Evolutionary conservation across 1,140 invertebrate genomes (phyloP).

Genomic region (Drosophila melanica): DNA sequence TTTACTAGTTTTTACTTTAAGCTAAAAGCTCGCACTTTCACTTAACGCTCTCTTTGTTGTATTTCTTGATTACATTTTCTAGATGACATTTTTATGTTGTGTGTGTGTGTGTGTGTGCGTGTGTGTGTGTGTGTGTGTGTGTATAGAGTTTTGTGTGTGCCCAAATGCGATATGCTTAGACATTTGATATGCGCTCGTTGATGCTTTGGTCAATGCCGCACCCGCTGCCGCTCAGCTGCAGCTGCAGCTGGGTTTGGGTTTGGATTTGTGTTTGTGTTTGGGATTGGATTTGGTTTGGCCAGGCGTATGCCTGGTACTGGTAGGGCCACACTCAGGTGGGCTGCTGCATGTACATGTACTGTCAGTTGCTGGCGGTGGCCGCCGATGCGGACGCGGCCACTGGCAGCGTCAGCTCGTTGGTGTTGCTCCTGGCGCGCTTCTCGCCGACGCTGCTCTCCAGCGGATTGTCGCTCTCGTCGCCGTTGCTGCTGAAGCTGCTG

Average conservation of each 20-base stretch:
- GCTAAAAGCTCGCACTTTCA: no score
- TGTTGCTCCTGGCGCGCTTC: constrained; percentile 52
- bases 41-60: no score
- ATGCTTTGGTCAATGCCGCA: constrained; percentile 55
- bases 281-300: neutral
- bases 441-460: constrained; percentile 43
- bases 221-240: constrained; percentile 3
- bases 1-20: neutral
- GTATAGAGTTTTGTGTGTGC: constrained; percentile 60
- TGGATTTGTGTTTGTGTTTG: neutral
- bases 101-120: constrained; percentile 21
- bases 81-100: no score
- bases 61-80: no score
- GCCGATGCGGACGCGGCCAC: constrained; percentile 14
- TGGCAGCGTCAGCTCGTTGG: constrained; percentile 32
- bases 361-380: constrained; percentile 73
- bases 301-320: constrained; percentile 23
- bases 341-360: constrained; percentile 76
- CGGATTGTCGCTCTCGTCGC: constrained; percentile 77
- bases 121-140: constrained; percentile 35
- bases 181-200: constrained; percentile 82
- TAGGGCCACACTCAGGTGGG: constrained; percentile 67
- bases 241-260: constrained; percentile 14
- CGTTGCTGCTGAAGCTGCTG: constrained; percentile 75
- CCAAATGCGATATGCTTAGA: constrained; percentile 82